These are phyloP conservation scores for Microtus richardsoni DNA, from an alignment of 2,113 vertebrate genomes.

Conservation along the genomic window DNA sequence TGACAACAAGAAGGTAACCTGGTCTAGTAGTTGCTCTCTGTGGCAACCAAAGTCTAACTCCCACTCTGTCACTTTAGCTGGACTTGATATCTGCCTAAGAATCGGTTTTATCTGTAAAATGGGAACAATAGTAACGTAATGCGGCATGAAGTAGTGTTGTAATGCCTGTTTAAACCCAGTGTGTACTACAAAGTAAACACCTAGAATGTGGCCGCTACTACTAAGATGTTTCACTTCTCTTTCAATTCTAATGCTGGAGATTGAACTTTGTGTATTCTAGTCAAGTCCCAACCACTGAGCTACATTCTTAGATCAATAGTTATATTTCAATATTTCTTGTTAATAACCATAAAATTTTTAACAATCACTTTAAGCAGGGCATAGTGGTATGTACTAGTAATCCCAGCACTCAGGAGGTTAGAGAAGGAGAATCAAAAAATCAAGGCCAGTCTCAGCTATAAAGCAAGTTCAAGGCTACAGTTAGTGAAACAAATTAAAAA, in stretches of 20 bases:
- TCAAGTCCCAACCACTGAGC: not conserved
- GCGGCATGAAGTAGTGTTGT: not conserved
- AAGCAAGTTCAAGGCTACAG: not conserved
- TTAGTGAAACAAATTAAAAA: not conserved
- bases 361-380: not conserved
- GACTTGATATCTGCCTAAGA: not conserved
- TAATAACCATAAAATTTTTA: not conserved
- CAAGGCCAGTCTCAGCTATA: not conserved
- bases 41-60: constrained; percentile 35
- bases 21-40: not conserved
- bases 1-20: constrained; percentile 13
- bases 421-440: not conserved
- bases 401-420: not conserved
- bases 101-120: constrained; percentile 55
- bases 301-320: not conserved
- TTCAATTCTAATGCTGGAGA: not conserved
- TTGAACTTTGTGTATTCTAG: not conserved
- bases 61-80: not conserved
- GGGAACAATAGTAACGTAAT: not conserved
- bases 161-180: constrained; percentile 13
- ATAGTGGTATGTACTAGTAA: not conserved
- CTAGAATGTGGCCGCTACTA: not conserved
- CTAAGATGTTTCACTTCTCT: not conserved
- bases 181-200: not conserved
- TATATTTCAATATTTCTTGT: not conserved